Evolutionary conservation across 2,888 invertebrate genomes (phyloP).

Genomic region (Steinernema carpocapsae): DNA sequence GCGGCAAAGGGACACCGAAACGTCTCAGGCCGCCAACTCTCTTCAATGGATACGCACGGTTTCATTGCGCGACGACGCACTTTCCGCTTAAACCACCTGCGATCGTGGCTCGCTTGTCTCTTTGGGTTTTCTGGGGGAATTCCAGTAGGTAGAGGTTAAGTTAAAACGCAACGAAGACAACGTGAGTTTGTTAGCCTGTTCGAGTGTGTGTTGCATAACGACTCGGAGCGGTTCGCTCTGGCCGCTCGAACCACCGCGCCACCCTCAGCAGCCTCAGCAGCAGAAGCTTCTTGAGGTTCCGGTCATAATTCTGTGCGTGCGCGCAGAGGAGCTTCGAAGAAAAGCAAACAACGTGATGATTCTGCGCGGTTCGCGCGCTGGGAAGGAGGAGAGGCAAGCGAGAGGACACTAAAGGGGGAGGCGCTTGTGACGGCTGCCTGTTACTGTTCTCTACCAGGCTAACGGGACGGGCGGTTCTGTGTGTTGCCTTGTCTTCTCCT

Average conservation of each 20-base stretch:
- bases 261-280: background rate
- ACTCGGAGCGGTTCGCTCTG: background rate
- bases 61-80: background rate
- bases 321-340: constrained; percentile 29
- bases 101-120: background rate
- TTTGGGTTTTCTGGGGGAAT: background rate
- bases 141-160: constrained; percentile 22
- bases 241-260: background rate
- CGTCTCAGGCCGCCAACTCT: background rate
- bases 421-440: constrained; percentile 28
- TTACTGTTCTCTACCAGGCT: constrained; percentile 25
- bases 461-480: constrained; percentile 32
- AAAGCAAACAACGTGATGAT: constrained; percentile 30
- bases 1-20: background rate
- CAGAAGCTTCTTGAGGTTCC: constrained; percentile 23
- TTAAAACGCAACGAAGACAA: constrained; percentile 15
- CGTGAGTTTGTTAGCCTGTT: constrained; percentile 19
- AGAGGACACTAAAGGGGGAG: constrained; percentile 27
- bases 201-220: constrained; percentile 28
- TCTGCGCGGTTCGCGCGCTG: constrained; percentile 27
- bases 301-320: constrained; percentile 30
- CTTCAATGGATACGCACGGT: background rate
- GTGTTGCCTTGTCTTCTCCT: background rate
- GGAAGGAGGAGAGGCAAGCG: constrained; percentile 27
- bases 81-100: background rate